Evolutionary conservation across 2,113 vertebrate species (phyloP).

Genomic region (Acrocephalus arundinaceus): DNA sequence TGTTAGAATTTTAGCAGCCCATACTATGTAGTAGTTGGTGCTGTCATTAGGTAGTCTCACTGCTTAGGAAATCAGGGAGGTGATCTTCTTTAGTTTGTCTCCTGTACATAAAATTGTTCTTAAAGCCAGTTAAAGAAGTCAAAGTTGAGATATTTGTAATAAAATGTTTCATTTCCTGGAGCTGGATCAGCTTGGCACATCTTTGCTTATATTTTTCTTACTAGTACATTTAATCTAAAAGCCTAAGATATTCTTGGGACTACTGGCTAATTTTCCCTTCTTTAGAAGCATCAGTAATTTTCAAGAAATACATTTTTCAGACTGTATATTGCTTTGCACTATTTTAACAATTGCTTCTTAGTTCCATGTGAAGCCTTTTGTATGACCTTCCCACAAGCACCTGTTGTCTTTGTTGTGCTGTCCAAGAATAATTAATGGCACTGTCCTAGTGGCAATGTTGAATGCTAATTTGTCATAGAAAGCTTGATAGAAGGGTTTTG

Average conservation of each 20-base stretch:
- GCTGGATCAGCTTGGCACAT: background rate
- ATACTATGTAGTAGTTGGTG: background rate
- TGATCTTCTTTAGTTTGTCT: background rate
- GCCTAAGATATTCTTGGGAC: background rate
- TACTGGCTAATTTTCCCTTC: background rate
- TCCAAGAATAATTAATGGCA: constrained; percentile 68
- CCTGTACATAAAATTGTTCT: background rate
- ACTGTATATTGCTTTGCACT: background rate
- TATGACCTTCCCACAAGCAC: constrained; percentile 26
- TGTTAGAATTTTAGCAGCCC: background rate
- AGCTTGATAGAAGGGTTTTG: background rate
- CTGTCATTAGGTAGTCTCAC: background rate
- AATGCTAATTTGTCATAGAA: constrained; percentile 71
- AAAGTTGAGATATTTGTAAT: background rate
- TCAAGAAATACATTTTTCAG: background rate
- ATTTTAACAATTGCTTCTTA: background rate
- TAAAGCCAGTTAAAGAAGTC: background rate
- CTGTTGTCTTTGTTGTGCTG: constrained; percentile 67
- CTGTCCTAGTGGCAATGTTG: constrained; percentile 39
- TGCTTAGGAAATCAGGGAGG: background rate
- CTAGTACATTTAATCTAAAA: background rate
- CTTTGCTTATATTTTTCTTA: background rate
- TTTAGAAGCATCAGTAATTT: background rate
- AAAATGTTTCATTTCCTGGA: background rate
- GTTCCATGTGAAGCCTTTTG: constrained; percentile 4